Base-by-base conservation (phyloP, 2,113 vertebrate species). In the Platysternon megacephalum region DNA sequence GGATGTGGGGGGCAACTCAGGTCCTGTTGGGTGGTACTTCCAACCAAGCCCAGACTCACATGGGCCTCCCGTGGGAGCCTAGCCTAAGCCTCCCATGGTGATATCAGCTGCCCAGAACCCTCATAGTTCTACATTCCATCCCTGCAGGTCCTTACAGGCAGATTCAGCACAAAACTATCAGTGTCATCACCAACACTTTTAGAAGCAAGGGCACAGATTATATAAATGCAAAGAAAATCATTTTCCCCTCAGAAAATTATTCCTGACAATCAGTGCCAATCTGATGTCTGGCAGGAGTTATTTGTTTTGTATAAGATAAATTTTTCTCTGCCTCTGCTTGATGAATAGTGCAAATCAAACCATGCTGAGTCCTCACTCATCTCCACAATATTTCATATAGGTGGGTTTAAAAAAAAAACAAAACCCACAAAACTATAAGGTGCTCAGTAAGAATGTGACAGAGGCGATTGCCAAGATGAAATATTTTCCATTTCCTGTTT, bases 211-310 rank as follows among this genome's bases (percentile, higher is more conserved):
- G 84, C 35, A 82, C 12, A 61, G 79, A 88, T 11, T n/a, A 88
- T 22, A 51, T 84, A 85, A 35, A 85, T 76, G 29, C 46, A 88
- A 92, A 90, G 53, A 90, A 86, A 96, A 91, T 86, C 84, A 91
- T 72, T 52, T 91, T 84, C 61, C 48, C 16, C 85, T 84, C 78
- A 78, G 84, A 87, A 97, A 91, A 94, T 91, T 88, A 91, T 93
- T 97, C 85, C 82, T 61, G 53, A 76, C 74, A 93, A 90, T 90
- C 85, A 94, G 2, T 89, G 84, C 79, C 86, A 88, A 65, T 86
- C 58, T 68, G 55, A 90, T 79, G 53, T 84, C 42, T 91, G 85
- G 87, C 48, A 86, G 53, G 4, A 5, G 46, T 32, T 93, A 55
- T 86, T 48, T 93, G 46, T 53, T 84, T 61, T 74, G 22, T 32